phyloP scores from a whole-genome alignment of 2,888 invertebrate species.

The Macaria notata region DNA sequence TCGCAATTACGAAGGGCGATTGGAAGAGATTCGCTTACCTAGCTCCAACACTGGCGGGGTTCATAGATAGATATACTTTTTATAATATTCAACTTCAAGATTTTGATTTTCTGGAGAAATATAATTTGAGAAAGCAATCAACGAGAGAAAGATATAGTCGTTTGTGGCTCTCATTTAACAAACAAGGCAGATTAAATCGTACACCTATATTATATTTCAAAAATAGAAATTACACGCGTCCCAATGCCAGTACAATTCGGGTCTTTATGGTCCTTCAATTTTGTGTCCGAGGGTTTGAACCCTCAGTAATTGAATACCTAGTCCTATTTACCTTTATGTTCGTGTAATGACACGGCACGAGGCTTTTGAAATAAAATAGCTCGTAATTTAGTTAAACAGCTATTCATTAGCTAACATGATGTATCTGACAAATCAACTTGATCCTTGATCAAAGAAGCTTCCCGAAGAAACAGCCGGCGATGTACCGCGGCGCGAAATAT shows the following conservation, averaged over 20 bases:
- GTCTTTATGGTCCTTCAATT: too few species aligned
- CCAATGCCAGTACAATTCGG: too few species aligned
- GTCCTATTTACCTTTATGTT: too few species aligned
- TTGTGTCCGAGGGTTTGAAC: not conserved
- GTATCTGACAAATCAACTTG: conserved; percentile 12
- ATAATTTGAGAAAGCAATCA: too few species aligned
- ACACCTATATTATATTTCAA: too few species aligned
- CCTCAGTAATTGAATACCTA: not conserved
- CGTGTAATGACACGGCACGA: not conserved
- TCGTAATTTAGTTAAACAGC: conserved; percentile 7
- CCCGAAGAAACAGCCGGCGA: conserved; percentile 12
- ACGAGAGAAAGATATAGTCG: too few species aligned
- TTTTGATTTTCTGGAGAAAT: too few species aligned
- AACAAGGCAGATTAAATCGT: too few species aligned
- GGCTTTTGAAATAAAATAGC: conserved; percentile 12
- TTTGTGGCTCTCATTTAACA: too few species aligned
- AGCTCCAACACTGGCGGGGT: conserved; percentile 30
- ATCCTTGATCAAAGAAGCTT: conserved; percentile 18
- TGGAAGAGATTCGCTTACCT: conserved; percentile 34
- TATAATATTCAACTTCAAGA: conserved; percentile 1
- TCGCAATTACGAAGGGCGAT: conserved; percentile 32
- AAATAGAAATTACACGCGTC: too few species aligned
- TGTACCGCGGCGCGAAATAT: not conserved
- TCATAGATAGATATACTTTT: conserved; percentile 29
- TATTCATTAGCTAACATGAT: conserved; percentile 9